Conservation (phyloP, 2,113 vertebrate species). For the Abramis brama region DNA sequence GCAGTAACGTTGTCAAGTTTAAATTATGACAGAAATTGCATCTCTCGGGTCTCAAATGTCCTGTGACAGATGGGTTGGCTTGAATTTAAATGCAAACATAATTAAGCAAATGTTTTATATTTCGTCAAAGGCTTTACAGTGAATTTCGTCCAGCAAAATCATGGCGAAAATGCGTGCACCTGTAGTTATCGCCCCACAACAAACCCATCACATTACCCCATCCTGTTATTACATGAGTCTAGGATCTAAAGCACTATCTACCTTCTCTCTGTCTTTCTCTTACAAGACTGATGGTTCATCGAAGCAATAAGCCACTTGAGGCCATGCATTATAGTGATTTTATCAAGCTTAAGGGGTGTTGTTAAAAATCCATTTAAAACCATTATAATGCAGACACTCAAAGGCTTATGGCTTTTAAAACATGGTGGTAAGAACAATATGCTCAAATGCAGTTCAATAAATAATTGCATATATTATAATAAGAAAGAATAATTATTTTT, state of each 20-base stretch:
- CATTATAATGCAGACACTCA: constrained; percentile 6
- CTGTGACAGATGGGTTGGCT: background rate
- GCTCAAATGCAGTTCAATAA: background rate
- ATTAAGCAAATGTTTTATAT: background rate
- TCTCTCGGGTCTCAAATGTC: background rate
- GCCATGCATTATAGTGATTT: background rate
- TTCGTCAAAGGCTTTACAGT: background rate
- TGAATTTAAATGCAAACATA: background rate
- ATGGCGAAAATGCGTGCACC: background rate
- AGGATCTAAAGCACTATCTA: constrained; percentile 1
- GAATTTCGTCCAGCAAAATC: background rate
- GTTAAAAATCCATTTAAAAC: background rate
- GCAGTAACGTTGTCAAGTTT: background rate
- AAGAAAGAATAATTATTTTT: too few relatives aligned
- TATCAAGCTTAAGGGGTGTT: background rate
- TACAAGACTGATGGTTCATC: background rate
- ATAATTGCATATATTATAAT: background rate
- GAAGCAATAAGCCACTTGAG: background rate
- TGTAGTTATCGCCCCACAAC: background rate
- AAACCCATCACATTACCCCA: background rate
- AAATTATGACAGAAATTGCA: background rate
- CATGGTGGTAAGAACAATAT: background rate
- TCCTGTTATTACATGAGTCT: background rate
- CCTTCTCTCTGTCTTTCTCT: background rate
- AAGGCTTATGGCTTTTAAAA: background rate